A percentile compares a stretch with the other conserved stretches of the same genome.
These are phyloP conservation scores for Coelogynopora nodosa DNA, from an alignment of 2,888 invertebrate genomes.

Conservation along the genomic window DNA sequence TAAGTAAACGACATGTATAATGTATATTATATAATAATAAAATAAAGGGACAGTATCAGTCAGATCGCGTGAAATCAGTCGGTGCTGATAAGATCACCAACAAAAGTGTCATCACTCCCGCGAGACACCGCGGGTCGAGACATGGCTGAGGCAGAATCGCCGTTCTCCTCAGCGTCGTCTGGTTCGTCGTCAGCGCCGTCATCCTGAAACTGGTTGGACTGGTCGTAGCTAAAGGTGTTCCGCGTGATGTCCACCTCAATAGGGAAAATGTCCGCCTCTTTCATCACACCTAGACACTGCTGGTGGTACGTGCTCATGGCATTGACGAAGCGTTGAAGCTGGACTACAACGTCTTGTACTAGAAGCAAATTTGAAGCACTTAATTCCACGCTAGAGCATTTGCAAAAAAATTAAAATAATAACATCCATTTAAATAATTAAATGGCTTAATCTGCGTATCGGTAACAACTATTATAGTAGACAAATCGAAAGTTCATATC, in stretches of 20 bases:
- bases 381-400: no score
- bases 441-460: no score
- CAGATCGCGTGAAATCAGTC: no score
- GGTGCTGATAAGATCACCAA: not conserved
- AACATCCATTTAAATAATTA: no score
- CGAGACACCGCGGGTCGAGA: not conserved
- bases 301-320: constrained; percentile 75
- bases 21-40: no score
- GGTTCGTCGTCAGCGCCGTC: constrained; percentile 55
- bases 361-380: constrained; percentile 44
- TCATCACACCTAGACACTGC: constrained; percentile 73
- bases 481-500: no score
- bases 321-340: constrained; percentile 73
- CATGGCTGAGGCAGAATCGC: not conserved
- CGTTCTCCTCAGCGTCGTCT: not conserved
- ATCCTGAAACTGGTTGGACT: constrained; percentile 57
- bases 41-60: not conserved
- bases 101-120: not conserved
- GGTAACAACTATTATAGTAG: no score
- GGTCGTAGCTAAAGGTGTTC: constrained; percentile 77
- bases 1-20: not conserved
- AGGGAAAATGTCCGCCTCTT: constrained; percentile 76
- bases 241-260: constrained; percentile 90
- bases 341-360: constrained; percentile 81
- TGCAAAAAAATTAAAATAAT: no score